Evolutionary conservation across 2,888 invertebrate species (phyloP), one percentile per base, ranked within the genome.

Genomic region (Ischnura elegans): DNA sequence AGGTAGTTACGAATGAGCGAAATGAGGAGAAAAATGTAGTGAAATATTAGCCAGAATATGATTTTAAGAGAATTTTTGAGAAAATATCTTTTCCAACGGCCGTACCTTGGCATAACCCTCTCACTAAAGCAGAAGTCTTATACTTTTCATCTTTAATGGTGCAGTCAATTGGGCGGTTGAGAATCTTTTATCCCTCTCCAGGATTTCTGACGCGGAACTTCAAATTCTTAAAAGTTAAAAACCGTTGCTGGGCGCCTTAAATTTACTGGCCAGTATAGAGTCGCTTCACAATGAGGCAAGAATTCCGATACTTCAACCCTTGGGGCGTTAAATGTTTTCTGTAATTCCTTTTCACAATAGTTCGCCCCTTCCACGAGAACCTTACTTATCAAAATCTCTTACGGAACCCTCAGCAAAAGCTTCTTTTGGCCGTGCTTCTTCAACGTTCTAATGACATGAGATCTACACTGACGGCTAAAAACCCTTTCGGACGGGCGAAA

Each of bases 301-400:
- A 29, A 13, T 36, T 76, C 76, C 10, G 13, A 76, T 36, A 76
- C 76, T 29, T 36, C 13, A 13, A n/a, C 36, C 29, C 29, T 36
- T 29, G 16, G 29, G 25, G 16, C 76, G 10, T 36, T 13, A n/a
- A 76, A 36, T 76, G 76, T 76, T 61, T 43, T 45, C 66, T 36
- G 76, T 6, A 13, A 66, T 43, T 90, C 90, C 90, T 66, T 90
- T 90, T 90, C 21, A 43, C 36, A 61, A 51, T 25, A n/a, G 42
- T n/a, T 25, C 55, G 25, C 66, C 43, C 61, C 61, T 90, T n/a
- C 43, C 90, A 66, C 61, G 55, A 43, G 43, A 55, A 42, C 42
- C 61, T 43, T 36, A 76, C 55, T 45, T 25, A 29, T 21, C 87
- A 25, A 87, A 55, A 55, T 87, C 55, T 55, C 55, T 42, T 87